Evolutionary conservation across 2,888 invertebrate genomes (phyloP).

Genomic region (Eumerus sabulonum): DNA sequence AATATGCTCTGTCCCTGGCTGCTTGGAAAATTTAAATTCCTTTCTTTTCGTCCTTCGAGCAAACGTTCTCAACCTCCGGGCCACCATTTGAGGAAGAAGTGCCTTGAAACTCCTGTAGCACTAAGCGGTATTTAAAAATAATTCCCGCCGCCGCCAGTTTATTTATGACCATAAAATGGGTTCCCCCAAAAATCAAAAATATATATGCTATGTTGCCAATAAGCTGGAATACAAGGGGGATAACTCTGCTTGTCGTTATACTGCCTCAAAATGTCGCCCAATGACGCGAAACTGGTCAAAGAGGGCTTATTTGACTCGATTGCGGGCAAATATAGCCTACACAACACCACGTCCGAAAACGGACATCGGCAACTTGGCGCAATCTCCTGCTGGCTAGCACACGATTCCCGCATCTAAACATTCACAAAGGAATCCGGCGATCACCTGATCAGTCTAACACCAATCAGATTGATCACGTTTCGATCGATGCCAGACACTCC

Average conservation of each 20-base stretch:
- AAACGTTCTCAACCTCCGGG: constrained; percentile 25
- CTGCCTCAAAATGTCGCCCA: constrained; percentile 59
- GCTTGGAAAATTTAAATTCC: constrained; percentile 27
- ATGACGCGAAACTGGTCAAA: no score
- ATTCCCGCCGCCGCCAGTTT: constrained; percentile 56
- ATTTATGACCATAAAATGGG: constrained; percentile 58
- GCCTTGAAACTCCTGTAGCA: background rate
- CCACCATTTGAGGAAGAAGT: constrained; percentile 6
- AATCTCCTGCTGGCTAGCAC: no score
- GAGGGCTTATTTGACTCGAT: no score
- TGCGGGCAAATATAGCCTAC: no score
- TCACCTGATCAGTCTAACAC: no score
- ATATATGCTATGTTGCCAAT: constrained; percentile 60
- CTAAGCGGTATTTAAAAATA: constrained; percentile 25
- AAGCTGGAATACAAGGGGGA: constrained; percentile 39
- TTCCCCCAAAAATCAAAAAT: constrained; percentile 29
- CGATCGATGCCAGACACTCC: no score
- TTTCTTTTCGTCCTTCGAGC: no score
- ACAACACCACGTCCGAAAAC: no score
- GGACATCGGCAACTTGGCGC: no score
- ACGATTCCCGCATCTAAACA: no score
- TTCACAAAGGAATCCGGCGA: no score
- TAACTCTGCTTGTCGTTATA: constrained; percentile 39
- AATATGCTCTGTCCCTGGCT: constrained; percentile 42
- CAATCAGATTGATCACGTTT: no score